These are phyloP conservation scores for Vulpes vulpes DNA, from an alignment of 2,113 vertebrate species.

Conservation along the genomic window DNA sequence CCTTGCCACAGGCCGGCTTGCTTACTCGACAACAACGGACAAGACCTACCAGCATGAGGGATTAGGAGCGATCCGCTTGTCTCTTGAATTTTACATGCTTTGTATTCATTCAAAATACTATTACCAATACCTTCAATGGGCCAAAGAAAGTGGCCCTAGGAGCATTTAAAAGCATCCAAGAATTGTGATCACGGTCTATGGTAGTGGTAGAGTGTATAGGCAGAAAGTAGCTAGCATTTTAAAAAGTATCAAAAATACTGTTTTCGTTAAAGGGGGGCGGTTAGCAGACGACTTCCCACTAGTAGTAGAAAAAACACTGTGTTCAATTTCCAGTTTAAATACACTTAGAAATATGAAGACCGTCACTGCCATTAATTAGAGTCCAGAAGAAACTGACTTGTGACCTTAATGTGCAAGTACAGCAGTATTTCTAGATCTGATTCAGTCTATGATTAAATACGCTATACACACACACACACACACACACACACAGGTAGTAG, in stretches of 20 bases:
- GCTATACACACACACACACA: background rate
- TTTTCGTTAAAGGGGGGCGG: background rate
- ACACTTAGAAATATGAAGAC: conserved; percentile 38
- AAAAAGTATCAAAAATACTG: conserved; percentile 24
- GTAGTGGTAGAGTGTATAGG: background rate
- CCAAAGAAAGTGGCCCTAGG: conserved; percentile 3
- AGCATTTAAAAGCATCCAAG: background rate
- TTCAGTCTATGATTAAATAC: conserved; percentile 44
- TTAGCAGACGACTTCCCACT: background rate
- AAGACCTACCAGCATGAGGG: background rate
- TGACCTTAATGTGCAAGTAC: conserved; percentile 15
- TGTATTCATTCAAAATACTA: background rate
- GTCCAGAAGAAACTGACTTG: conserved; percentile 48
- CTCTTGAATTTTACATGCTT: background rate
- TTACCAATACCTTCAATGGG: background rate
- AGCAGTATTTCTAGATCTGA: conserved; percentile 46
- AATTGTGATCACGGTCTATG: background rate
- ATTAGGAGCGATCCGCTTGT: background rate
- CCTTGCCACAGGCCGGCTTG: background rate
- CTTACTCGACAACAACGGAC: background rate
- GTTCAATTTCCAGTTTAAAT: conserved; percentile 53
- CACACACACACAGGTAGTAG: background rate
- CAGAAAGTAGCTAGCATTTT: background rate
- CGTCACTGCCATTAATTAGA: background rate
- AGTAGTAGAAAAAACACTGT: background rate